These are phyloP conservation scores for Acanthosepion pharaonis DNA, from an alignment of 2,888 invertebrate species.

Conservation along the genomic window DNA sequence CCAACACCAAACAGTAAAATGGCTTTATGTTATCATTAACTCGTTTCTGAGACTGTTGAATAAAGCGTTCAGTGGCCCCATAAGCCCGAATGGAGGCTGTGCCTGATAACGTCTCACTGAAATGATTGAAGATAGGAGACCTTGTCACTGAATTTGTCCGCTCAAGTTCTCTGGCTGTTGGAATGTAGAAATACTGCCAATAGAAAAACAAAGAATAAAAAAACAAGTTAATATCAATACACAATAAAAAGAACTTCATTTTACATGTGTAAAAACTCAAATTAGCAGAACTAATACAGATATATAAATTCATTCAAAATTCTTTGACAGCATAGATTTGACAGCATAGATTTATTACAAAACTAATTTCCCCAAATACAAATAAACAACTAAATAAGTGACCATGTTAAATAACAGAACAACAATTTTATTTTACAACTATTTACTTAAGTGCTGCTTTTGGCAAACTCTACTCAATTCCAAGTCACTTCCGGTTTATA, in stretches of 20 bases:
- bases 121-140: conserved; percentile 71
- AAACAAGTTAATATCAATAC: neutral
- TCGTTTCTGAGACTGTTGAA: conserved; percentile 55
- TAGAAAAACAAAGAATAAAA: neutral
- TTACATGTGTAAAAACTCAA: neutral
- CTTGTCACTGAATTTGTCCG: conserved; percentile 67
- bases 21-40: conserved; percentile 81
- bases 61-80: conserved; percentile 58
- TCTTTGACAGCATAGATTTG: too few relatives aligned
- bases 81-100: conserved; percentile 67
- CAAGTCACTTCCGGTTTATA: too few relatives aligned
- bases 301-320: neutral
- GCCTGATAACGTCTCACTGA: conserved; percentile 76
- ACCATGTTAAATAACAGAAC: too few relatives aligned
- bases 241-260: neutral
- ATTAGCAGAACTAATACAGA: neutral
- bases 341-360: too few relatives aligned
- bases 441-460: too few relatives aligned
- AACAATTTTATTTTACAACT: too few relatives aligned
- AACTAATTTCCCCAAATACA: too few relatives aligned
- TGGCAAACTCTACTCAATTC: too few relatives aligned
- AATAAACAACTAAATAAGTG: too few relatives aligned
- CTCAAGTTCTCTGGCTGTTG: conserved; percentile 69
- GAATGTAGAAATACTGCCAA: conserved; percentile 75
- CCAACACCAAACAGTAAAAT: conserved; percentile 65